These are phyloP conservation scores for Cantharis lateralis DNA, from an alignment of 2,888 invertebrate genomes.

Conservation along the genomic window DNA sequence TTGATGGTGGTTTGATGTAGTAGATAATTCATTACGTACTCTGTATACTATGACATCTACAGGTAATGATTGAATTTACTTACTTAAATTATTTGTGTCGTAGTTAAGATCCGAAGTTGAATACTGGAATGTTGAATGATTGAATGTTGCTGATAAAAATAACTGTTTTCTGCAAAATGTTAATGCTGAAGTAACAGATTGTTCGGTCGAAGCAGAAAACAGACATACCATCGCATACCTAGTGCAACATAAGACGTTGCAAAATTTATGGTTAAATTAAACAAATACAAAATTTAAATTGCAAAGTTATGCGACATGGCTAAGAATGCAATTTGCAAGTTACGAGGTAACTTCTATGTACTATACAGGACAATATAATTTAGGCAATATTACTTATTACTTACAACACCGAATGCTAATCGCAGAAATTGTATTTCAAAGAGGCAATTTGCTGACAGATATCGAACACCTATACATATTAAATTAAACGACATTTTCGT, in stretches of 20 bases:
- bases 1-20: too few relatives aligned
- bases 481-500: background rate
- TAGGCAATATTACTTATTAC: background rate
- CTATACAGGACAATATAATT: background rate
- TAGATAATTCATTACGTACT: too few relatives aligned
- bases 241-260: background rate
- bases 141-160: too few relatives aligned
- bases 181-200: background rate
- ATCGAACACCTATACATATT: background rate
- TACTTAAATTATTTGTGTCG: too few relatives aligned
- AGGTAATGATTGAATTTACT: too few relatives aligned
- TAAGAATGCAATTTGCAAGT: background rate
- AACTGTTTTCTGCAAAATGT: background rate
- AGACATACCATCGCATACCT: background rate
- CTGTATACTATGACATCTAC: too few relatives aligned
- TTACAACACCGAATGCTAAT: background rate
- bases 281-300: background rate
- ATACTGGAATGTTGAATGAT: too few relatives aligned
- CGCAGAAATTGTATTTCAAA: background rate
- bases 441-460: background rate
- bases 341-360: background rate
- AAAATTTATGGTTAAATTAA: background rate
- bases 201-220: background rate
- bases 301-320: background rate
- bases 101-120: too few relatives aligned